Evolutionary conservation across 2,888 invertebrate genomes (phyloP).

Genomic region (Clunio marinus): DNA sequence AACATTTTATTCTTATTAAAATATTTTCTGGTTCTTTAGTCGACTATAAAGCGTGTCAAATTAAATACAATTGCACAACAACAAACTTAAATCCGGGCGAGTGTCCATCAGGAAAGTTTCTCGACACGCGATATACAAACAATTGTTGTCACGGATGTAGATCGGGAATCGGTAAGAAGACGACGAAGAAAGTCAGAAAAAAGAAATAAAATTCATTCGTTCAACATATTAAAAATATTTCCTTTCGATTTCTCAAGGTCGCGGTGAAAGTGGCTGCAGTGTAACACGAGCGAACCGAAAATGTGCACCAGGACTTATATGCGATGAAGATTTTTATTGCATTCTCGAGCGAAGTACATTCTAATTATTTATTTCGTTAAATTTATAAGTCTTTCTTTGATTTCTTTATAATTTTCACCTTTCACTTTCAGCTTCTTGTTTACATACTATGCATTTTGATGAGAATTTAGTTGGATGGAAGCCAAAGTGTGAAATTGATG

Average conservation of each 20-base stretch:
- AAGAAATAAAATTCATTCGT: background rate
- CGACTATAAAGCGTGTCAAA: conserved; percentile 26
- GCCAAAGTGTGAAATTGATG: conserved; percentile 57
- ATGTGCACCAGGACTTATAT: conserved; percentile 47
- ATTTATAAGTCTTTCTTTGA: background rate
- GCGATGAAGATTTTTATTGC: conserved; percentile 41
- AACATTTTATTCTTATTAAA: too few relatives aligned
- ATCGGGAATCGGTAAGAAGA: conserved; percentile 41
- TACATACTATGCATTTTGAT: conserved; percentile 43
- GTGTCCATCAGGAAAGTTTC: conserved; percentile 41
- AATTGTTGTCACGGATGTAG: conserved; percentile 54
- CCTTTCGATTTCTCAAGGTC: background rate
- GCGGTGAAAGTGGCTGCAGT: conserved; percentile 37
- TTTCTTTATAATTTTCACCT: background rate
- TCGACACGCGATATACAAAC: background rate
- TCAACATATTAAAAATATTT: conserved; percentile 1
- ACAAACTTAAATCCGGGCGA: conserved; percentile 41
- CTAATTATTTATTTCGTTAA: too few relatives aligned
- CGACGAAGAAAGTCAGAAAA: too few relatives aligned
- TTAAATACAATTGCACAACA: conserved; percentile 26
- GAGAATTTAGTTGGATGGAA: conserved; percentile 44
- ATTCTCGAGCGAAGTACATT: conserved; percentile 33
- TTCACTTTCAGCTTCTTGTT: conserved; percentile 41
- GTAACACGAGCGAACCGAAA: conserved; percentile 1
- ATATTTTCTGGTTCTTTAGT: conserved; percentile 20